Base-by-base conservation (phyloP, 2,888 invertebrate species). In the Seira ritae region DNA sequence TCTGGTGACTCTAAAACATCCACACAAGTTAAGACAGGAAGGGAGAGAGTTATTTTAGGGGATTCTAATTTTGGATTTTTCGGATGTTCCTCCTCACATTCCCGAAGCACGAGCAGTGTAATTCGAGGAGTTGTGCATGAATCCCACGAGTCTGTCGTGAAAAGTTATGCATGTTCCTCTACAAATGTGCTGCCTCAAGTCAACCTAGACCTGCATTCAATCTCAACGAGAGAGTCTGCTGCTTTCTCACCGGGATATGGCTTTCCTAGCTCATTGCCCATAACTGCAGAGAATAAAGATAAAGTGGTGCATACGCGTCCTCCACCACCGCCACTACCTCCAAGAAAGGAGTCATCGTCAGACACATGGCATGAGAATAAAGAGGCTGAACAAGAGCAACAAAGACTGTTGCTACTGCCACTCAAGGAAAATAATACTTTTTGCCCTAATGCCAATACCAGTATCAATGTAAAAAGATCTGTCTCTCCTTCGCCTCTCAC, bases 1-100 rank as follows among this genome's bases (percentile, higher is more conserved):
- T 62, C 62, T 62, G 62, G 2, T 8, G 60, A 60, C 15, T 8
- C 37, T 19, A 37, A 50, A 60, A 68, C 37, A 69, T 19, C 65
- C 69, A 50, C 70, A 46, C 73, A 73, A 70, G 72, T 50, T 69
- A 77, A 77, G 75, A 75, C 80, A 80, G 83, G 69, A 82, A 76
- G 71, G 73, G 73, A 83, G 73, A 83, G 83, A 83, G 80, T 83
- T 85, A 85, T 85, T 85, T 85, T 85, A 80, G 85, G 85, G 80
- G 73, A 85, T 84, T 84, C 86, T 84, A 86, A 86, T 86, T 86
- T 86, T 84, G 84, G 84, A 81, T 85, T 85, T 85, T 85, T 85
- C 80, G 83, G 82, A 75, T 75, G 79, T 83, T 80, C 82, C 67
- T 67, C 75, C 65, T 65, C 66, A 55, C 75, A 76, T 50, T 55